A percentile compares a stretch with the other conserved stretches of the same genome.
phyloP scores from a whole-genome alignment of 35 echinoderm and acorn worm genomes.

The Anneissia japonica region DNA sequence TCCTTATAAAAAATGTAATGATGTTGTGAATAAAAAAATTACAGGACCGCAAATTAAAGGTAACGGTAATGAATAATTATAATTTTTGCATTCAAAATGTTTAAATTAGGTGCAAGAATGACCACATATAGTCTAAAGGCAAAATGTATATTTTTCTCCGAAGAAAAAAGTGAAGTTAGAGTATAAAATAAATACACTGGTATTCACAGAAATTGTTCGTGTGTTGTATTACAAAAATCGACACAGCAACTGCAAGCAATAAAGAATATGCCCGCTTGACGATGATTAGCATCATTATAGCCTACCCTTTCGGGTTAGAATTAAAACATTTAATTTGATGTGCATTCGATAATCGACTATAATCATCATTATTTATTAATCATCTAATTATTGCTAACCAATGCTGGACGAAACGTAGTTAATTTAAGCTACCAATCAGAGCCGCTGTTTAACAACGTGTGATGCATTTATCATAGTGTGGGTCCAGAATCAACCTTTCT shows the following conservation, averaged over 20 bases:
- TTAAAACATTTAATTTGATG: not conserved
- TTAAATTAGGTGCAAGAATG: no score
- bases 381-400: not conserved
- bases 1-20: no score
- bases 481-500: not conserved
- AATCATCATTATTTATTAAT: not conserved
- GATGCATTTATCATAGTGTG: not conserved
- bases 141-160: no score
- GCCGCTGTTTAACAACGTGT: not conserved
- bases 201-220: no score
- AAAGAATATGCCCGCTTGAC: not conserved
- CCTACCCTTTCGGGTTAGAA: not conserved
- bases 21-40: no score
- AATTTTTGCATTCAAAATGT: no score
- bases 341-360: not conserved
- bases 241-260: not conserved
- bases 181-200: no score
- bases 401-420: not conserved
- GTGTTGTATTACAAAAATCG: not conserved
- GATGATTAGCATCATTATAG: not conserved
- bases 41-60: no score
- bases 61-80: no score
- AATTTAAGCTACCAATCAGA: not conserved
- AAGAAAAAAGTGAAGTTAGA: no score
- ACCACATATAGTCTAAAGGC: no score